Percentiles rank a stretch among this genome's conserved stretches.
These are phyloP conservation scores for Lucilia sericata DNA, from an alignment of 1,140 invertebrate genomes.

Conservation along the genomic window DNA sequence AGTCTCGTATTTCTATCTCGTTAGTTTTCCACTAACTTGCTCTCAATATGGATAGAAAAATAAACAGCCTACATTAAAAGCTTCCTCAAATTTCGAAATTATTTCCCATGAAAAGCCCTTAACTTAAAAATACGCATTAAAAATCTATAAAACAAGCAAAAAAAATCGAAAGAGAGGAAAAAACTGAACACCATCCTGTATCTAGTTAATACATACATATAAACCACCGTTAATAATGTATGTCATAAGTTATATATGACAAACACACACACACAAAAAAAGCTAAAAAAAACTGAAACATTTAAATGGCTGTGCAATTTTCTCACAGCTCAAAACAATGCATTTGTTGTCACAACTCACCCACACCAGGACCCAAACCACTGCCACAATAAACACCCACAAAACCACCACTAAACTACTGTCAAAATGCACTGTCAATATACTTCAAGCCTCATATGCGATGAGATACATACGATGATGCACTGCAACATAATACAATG, in stretches of 20 bases:
- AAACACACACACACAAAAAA: neutral
- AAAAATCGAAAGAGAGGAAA: neutral
- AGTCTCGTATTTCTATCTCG: too few species aligned
- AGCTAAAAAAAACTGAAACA: neutral
- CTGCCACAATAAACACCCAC: neutral
- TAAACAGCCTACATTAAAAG: too few species aligned
- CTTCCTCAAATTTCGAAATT: too few species aligned
- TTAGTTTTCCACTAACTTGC: too few species aligned
- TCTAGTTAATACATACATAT: too few species aligned
- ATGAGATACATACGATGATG: too few species aligned
- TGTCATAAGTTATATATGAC: neutral
- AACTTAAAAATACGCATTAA: too few species aligned
- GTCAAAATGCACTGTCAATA: constrained; percentile 10
- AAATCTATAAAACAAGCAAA: too few species aligned
- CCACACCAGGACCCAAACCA: neutral
- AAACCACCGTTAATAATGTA: neutral
- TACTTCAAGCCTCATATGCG: neutral
- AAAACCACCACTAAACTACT: constrained; percentile 2
- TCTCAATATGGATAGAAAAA: too few species aligned
- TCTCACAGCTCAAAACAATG: neutral
- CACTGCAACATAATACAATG: neutral
- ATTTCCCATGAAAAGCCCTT: too few species aligned
- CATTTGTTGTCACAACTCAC: neutral
- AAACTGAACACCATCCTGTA: neutral
- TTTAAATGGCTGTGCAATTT: neutral